Percentiles rank a stretch among this genome's conserved stretches.
phyloP scores from a whole-genome alignment of 2,113 vertebrate genomes.

The Mobula birostris region DNA sequence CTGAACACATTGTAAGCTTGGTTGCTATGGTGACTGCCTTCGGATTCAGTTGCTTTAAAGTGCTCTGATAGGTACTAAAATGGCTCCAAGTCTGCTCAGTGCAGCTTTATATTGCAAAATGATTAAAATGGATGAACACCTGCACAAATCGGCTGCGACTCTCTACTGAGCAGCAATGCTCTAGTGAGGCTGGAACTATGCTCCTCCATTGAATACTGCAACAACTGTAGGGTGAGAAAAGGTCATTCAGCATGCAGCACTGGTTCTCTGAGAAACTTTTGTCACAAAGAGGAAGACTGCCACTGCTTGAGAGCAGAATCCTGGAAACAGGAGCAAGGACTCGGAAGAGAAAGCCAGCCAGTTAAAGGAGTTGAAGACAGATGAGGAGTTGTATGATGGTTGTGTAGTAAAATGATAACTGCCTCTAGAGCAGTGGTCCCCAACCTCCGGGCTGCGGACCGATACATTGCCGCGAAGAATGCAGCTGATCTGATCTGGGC shows the following conservation, averaged over 20 bases:
- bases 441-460: too few species aligned
- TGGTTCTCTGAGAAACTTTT: not conserved
- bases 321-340: not conserved
- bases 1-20: not conserved
- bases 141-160: not conserved
- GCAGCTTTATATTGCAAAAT: not conserved
- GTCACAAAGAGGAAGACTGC: not conserved
- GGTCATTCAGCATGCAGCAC: not conserved
- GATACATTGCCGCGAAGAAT: too few species aligned
- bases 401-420: not conserved
- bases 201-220: not conserved
- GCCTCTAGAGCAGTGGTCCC: too few species aligned
- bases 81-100: not conserved
- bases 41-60: not conserved
- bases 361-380: not conserved
- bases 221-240: not conserved
- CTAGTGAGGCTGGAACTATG: not conserved
- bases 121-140: not conserved
- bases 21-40: constrained; percentile 13
- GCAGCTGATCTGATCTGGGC: too few species aligned
- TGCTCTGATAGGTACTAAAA: not conserved
- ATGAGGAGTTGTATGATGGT: not conserved
- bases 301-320: not conserved
- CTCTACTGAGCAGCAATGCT: not conserved
- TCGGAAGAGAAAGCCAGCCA: not conserved